Conservation (phyloP, 2,797 vertebrate genomes). For the Epinephelus malabaricus region DNA sequence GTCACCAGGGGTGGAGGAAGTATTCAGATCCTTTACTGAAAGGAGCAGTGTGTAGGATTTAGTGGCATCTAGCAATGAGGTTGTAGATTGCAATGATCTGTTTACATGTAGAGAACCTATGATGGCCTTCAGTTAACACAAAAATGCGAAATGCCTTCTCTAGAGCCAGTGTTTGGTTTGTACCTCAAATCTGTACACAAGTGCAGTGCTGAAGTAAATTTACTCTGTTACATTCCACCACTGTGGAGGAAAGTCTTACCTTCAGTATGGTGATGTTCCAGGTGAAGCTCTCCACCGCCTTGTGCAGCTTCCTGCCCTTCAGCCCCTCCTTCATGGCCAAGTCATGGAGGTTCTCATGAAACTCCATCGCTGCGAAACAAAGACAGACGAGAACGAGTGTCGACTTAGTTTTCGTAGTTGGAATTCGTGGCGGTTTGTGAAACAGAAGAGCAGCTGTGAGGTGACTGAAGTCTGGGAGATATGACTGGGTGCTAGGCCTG, state of each 20-base stretch:
- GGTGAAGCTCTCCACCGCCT: constrained; percentile 97
- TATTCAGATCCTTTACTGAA: too few species aligned
- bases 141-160: too few species aligned
- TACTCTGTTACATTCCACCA: background rate
- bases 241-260: constrained; percentile 79
- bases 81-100: too few species aligned
- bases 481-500: constrained; percentile 30
- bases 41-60: too few species aligned
- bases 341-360: constrained; percentile 95
- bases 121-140: too few species aligned
- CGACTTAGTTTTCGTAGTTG: background rate
- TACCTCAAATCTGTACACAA: background rate
- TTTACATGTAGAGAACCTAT: too few species aligned
- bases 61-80: too few species aligned
- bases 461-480: constrained; percentile 25
- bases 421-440: constrained; percentile 19
- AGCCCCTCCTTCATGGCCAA: constrained; percentile 94
- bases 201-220: background rate
- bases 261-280: constrained; percentile 99
- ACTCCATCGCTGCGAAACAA: constrained; percentile 92
- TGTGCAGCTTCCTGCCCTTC: constrained; percentile 96
- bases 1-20: too few species aligned
- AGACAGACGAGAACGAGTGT: background rate
- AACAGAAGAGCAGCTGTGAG: constrained; percentile 37
- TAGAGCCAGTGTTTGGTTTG: too few species aligned